phyloP scores from a whole-genome alignment of 2,888 invertebrate species.

The Drosophila lacicola region DNA sequence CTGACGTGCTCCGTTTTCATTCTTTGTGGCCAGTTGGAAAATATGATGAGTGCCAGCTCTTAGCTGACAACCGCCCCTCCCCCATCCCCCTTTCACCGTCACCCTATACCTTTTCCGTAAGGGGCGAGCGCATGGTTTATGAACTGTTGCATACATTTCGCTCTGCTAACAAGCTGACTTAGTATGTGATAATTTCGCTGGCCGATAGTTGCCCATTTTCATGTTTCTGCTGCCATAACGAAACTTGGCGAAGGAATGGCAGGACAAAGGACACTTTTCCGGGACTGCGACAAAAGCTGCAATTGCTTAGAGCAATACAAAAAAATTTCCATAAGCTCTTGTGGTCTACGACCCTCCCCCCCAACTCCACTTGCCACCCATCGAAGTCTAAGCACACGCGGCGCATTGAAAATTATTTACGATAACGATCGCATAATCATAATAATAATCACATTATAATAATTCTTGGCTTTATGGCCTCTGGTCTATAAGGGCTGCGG shows the following conservation, averaged over 20 bases:
- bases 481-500: conserved; percentile 33
- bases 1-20: conserved; percentile 24
- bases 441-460: conserved; percentile 82
- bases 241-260: conserved; percentile 3
- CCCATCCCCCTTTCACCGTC: neutral
- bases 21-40: conserved; percentile 57
- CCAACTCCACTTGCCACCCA: conserved; percentile 12
- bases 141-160: conserved; percentile 76
- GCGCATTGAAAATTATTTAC: conserved; percentile 80
- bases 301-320: conserved; percentile 48
- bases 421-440: conserved; percentile 82
- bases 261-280: conserved; percentile 27
- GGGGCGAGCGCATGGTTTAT: conserved; percentile 62
- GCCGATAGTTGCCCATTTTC: conserved; percentile 74
- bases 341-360: conserved; percentile 5
- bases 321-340: conserved; percentile 68
- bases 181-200: conserved; percentile 77
- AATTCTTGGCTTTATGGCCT: conserved; percentile 77
- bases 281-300: conserved; percentile 54
- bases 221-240: conserved; percentile 72
- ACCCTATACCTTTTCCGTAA: conserved; percentile 14
- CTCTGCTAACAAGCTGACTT: conserved; percentile 74
- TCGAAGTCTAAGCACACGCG: conserved; percentile 74
- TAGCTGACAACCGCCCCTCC: neutral
- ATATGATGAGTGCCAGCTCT: conserved; percentile 62